Evolutionary conservation across 2,888 invertebrate species (phyloP), one percentile per base, ranked within the genome.

Genomic region (Ophonus ardosiacus): DNA sequence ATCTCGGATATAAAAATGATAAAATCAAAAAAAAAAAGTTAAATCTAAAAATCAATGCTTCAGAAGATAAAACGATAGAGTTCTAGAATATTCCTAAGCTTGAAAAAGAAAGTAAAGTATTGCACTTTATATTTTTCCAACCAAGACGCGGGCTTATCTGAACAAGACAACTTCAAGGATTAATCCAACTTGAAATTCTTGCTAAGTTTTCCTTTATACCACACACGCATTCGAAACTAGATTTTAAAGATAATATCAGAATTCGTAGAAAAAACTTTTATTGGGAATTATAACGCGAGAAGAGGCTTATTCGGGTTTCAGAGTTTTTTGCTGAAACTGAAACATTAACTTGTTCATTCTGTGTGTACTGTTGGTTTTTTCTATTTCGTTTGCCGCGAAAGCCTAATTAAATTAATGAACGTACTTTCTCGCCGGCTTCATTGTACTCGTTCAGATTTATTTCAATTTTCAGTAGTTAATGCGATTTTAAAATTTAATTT

Each of bases 381-480:
- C 31, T 78, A 24, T 56, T 76, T 74, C 18, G 40, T 7, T 40
- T 40, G 15, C 43, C 71, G 71, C 43, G 10, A 17, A 43, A 57
- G 31, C 78, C 78, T 78, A 57, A 78, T 57, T 57, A 57, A 56
- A 31, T 74, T 57, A 78, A 78, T 78, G 56, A 78, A 24, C 24
- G 56, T 78, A 57, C 24, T 78, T 57, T 78, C 24, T 24, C 24
- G 21, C 57, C 15, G 24, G 24, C 17, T 57, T 57, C 78, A 78
- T 57, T 78, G 56, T 78, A 6, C 7, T 15, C n/a, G 7, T 31
- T 57, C 78, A 57, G 57, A 78, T 78, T 78, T 57, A 78, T 78
- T 78, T 57, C 78, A 78, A 78, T 78, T 78, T 57, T n/a, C 78
- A 57, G 56, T 78, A 78, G 78, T 78, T 78, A 78, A 78, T 78